Conservation (phyloP, 2,113 vertebrate genomes). For the Macaca fascicularis region T2T-MFA8v1.1 NC_088391.1:61871001-61871500, state of each 20-base stretch:
- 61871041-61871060: neutral
- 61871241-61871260: neutral
- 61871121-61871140: neutral
- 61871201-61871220: neutral
- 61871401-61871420: neutral
- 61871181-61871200: neutral
- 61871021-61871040: neutral
- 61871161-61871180: neutral
- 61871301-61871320: neutral
- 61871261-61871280: neutral
- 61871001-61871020: neutral
- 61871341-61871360: neutral
- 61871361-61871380: neutral
- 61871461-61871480: neutral
- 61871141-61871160: neutral
- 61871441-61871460: neutral
- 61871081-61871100: neutral
- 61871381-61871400: neutral
- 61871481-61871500: slow-evolving; percentile 38
- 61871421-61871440: neutral
- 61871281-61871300: neutral
- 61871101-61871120: neutral
- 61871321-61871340: neutral
- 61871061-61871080: neutral
- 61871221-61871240: neutral